phyloP scores from a whole-genome alignment of 2,113 vertebrate species.

The Chauna torquata region DNA sequence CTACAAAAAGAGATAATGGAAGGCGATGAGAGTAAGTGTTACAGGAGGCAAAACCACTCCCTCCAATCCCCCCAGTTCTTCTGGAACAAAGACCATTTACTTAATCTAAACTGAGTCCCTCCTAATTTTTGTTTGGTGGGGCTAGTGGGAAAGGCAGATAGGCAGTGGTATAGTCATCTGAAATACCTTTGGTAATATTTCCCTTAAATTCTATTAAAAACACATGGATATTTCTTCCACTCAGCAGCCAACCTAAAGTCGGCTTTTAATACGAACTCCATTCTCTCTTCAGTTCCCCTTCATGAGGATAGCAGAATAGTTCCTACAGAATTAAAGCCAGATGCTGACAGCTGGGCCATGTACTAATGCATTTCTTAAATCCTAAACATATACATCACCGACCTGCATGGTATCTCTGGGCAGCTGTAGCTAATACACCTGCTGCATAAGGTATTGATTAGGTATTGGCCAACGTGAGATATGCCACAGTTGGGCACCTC shows the following conservation, averaged over 20 bases:
- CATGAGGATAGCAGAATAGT: background rate
- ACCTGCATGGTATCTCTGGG: background rate
- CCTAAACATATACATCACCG: background rate
- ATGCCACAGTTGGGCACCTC: background rate
- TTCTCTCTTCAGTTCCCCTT: background rate
- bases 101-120: background rate
- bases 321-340: constrained; percentile 13
- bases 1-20: background rate
- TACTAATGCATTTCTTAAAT: background rate
- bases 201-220: background rate
- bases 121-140: background rate
- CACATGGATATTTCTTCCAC: background rate
- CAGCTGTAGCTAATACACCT: background rate
- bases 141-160: background rate
- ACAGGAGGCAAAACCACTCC: background rate
- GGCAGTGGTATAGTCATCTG: background rate
- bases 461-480: background rate
- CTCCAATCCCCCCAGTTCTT: fast-evolving
- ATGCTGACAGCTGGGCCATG: background rate
- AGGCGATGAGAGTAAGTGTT: background rate
- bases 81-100: background rate
- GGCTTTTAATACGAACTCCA: background rate
- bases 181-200: background rate
- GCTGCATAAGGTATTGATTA: background rate
- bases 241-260: background rate